Percentiles rank a stretch among this genome's conserved stretches.
These are phyloP conservation scores for Formica exsecta DNA, from an alignment of 1,140 invertebrate species.

Conservation along the genomic window DNA sequence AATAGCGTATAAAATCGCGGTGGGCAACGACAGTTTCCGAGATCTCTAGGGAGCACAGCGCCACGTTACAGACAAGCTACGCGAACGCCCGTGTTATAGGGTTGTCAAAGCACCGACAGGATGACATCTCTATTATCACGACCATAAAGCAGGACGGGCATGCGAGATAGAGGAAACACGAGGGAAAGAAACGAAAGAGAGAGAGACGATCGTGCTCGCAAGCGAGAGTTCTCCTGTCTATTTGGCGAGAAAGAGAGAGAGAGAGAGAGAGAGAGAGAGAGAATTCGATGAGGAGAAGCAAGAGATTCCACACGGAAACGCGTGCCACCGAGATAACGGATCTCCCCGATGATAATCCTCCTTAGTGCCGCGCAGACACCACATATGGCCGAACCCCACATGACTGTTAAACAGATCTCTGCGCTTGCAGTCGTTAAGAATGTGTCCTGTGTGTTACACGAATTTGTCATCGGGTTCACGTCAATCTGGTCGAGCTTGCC, in stretches of 20 bases:
- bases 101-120: slow-evolving; percentile 85
- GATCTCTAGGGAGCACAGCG: slow-evolving; percentile 77
- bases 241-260: slow-evolving; percentile 40
- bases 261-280: slow-evolving; percentile 42
- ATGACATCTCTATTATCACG: slow-evolving; percentile 87
- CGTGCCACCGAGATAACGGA: slow-evolving; percentile 85
- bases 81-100: slow-evolving; percentile 81
- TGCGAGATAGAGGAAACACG: slow-evolving; percentile 45
- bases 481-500: not conserved
- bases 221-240: too few species aligned
- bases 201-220: too few species aligned
- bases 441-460: slow-evolving; percentile 12
- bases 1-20: slow-evolving; percentile 48
- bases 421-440: slow-evolving; percentile 24
- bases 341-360: slow-evolving; percentile 85
- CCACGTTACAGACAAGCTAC: slow-evolving; percentile 74
- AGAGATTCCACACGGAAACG: slow-evolving; percentile 75
- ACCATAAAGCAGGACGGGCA: slow-evolving; percentile 64
- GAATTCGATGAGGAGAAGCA: slow-evolving; percentile 65
- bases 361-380: slow-evolving; percentile 73
- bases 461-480: slow-evolving; percentile 37
- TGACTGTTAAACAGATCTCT: slow-evolving; percentile 76
- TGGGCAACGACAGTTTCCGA: slow-evolving; percentile 67
- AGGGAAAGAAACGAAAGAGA: not conserved
- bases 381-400: slow-evolving; percentile 78